These are phyloP conservation scores for Chloroclystis v-ata DNA, from an alignment of 2,888 invertebrate genomes.

Conservation along the genomic window DNA sequence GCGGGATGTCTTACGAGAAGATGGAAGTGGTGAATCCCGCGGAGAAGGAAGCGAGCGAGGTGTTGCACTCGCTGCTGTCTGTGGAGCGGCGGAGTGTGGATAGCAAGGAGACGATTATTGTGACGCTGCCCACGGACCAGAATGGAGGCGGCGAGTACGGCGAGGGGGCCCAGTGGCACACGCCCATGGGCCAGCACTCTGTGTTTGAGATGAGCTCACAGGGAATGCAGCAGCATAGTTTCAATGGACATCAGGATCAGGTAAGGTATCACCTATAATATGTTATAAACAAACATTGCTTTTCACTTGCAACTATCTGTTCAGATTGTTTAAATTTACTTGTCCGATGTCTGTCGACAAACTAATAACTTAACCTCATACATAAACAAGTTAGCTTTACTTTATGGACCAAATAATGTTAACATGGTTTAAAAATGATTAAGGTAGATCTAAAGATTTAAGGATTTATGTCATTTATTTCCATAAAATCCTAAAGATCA, in stretches of 20 bases:
- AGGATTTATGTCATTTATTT: no score
- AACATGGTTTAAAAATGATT: no score
- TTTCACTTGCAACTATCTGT: no score
- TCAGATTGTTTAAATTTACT: no score
- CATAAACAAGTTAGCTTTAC: no score
- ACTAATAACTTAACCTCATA: no score
- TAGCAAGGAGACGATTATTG: conserved; percentile 74
- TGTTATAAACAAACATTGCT: neutral
- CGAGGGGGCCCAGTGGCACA: conserved; percentile 81
- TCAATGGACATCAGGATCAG: conserved; percentile 74
- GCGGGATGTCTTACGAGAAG: conserved; percentile 72
- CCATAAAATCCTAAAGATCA: no score
- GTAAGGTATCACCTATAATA: no score
- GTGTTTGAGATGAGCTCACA: conserved; percentile 70
- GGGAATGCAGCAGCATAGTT: conserved; percentile 67
- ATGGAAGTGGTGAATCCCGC: conserved; percentile 82
- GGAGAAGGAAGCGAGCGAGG: conserved; percentile 85
- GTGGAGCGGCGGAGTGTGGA: conserved; percentile 82
- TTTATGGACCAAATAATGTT: no score
- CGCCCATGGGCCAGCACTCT: conserved; percentile 77
- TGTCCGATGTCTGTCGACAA: no score
- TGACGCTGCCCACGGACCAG: conserved; percentile 66
- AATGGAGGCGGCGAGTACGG: conserved; percentile 70
- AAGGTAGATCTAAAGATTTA: no score
- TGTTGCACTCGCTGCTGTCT: conserved; percentile 81